Base-by-base conservation (phyloP, 2,888 invertebrate genomes). In the Noctuana brunneofusca region DNA sequence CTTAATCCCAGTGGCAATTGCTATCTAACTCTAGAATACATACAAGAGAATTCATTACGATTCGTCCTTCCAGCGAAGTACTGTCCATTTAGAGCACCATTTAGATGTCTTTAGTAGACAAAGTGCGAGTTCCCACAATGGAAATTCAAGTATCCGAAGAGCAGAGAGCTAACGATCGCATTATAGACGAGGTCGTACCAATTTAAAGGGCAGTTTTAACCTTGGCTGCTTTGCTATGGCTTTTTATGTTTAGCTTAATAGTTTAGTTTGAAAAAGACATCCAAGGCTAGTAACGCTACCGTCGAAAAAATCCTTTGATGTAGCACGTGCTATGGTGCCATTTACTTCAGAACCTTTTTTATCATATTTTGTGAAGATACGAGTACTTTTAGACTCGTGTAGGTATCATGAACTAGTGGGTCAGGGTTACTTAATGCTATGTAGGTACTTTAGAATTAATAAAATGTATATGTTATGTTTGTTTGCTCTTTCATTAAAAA, bases 91-190 rank as follows among this genome's bases (percentile, higher is more conserved):
- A 27, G 58, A 38, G n/a, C 5, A 20, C 59, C 43, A 59, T 53
- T 50, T 53, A 53, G 58, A 56, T 32, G 58, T 58, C 64, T 66
- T 30, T 35, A 11, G 38, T 38, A 64, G 59, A 65, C 66, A 60
- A 62, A 64, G 66, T 58, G 67, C 58, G 66, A 65, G 65, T 68
- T 67, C 57, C 68, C 69, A 74, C 75, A 74, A 73, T 72, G 73
- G 72, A 73, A 71, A 73, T 79, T 79, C 77, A 77, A 81, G 75
- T 71, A 73, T 71, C 78, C 75, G 79, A 74, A 81, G 79, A 80
- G 68, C 68, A 63, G 68, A 74, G 71, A 65, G 69, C 66, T 76
- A 78, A 79, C 74, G 76, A 77, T 70, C 67, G 69, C 65, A 63
- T 68, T 65, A 53, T 32, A 71, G 74, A 72, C 73, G 75, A 79